A percentile compares a stretch with the other conserved stretches of the same genome.
Evolutionary conservation across 1,140 invertebrate species (phyloP).

Genomic region (Caenorhabditis inopinata): DNA sequence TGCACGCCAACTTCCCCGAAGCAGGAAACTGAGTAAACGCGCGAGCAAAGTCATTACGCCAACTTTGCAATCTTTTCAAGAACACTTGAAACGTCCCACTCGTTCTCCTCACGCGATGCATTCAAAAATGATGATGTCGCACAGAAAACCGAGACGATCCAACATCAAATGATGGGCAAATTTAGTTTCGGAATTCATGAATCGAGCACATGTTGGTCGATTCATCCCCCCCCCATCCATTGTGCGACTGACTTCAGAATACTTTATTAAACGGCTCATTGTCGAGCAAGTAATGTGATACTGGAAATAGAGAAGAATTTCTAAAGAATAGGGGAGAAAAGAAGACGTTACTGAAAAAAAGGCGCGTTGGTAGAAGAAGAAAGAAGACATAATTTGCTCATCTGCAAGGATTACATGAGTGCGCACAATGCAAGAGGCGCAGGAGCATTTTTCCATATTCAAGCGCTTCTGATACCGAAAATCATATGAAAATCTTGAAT

Average conservation of each 20-base stretch:
- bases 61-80: neutral
- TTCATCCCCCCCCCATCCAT: neutral
- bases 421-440: neutral
- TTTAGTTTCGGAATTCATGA: constrained; percentile 11
- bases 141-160: neutral
- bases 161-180: neutral
- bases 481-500: too few species aligned
- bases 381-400: constrained; percentile 14
- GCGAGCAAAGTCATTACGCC: neutral
- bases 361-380: constrained; percentile 13
- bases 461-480: neutral
- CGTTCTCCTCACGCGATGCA: neutral
- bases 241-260: constrained; percentile 20
- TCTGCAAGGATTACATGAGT: constrained; percentile 3
- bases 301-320: constrained; percentile 11
- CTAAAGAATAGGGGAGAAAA: neutral
- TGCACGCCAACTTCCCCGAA: too few species aligned
- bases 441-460: neutral
- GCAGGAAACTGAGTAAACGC: neutral
- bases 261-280: constrained; percentile 2
- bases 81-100: neutral
- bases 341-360: neutral
- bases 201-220: neutral
- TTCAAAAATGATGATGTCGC: neutral
- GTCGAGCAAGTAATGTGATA: constrained; percentile 27